Conservation (phyloP, 2,113 vertebrate species). For the Dicrurus megarhynchus region DNA sequence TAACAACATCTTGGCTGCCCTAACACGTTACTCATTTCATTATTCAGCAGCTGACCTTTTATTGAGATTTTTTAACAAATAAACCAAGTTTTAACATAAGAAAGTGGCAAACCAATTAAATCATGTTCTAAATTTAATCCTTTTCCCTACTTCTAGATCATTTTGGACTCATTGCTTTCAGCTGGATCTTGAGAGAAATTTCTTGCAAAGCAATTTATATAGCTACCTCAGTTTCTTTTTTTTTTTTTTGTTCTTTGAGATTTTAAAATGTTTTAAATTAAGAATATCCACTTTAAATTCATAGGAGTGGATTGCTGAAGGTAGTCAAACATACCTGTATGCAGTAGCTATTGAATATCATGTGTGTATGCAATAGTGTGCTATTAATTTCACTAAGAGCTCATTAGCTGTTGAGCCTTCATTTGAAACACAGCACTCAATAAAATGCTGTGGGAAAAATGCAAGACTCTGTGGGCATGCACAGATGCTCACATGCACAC, state of each 20-base stretch:
- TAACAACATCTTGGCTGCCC: neutral
- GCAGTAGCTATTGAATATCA: neutral
- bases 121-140: neutral
- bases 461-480: neutral
- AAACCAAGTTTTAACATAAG: neutral
- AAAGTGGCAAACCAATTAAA: neutral
- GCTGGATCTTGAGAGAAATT: neutral
- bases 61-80: neutral
- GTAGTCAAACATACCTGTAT: neutral
- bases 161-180: neutral
- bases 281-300: neutral
- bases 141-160: neutral
- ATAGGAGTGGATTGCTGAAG: neutral
- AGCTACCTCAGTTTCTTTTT: neutral
- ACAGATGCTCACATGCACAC: neutral
- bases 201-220: neutral
- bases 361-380: neutral
- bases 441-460: constrained; percentile 1
- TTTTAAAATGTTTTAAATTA: neutral
- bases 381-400: neutral
- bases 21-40: neutral
- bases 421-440: neutral
- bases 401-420: neutral
- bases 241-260: neutral
- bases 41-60: neutral